Evolutionary conservation across 2,797 vertebrate species (phyloP).

Genomic region (Pantherophis vulpinus): DNA sequence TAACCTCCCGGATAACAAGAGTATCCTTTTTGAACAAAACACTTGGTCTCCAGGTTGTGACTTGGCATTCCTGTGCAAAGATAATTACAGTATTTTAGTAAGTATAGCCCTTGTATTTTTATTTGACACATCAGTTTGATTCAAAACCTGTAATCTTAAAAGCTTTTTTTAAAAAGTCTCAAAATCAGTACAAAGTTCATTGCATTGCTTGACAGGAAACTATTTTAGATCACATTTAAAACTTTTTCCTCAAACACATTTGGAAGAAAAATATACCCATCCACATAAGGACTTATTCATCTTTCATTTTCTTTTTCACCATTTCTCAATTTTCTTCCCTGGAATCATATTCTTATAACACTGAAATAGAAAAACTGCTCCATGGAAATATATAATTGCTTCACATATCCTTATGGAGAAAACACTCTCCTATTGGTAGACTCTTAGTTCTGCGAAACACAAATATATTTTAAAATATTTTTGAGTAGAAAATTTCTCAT

Average conservation of each 20-base stretch:
- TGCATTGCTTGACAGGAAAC: neutral
- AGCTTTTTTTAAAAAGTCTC: neutral
- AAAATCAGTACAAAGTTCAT: neutral
- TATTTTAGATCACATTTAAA: neutral
- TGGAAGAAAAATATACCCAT: neutral
- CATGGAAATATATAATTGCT: neutral
- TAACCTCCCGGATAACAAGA: conserved; percentile 90
- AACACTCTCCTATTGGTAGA: neutral
- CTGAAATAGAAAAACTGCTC: neutral
- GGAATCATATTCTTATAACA: neutral
- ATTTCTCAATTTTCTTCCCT: neutral
- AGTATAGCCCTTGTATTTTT: conserved; percentile 1
- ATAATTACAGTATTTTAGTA: conserved; percentile 48
- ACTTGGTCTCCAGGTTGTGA: conserved; percentile 88
- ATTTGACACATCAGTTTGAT: neutral
- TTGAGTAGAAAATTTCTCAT: neutral
- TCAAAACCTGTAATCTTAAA: neutral
- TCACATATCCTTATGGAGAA: neutral
- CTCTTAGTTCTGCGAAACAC: neutral
- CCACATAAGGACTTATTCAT: neutral
- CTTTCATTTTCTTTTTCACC: neutral
- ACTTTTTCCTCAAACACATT: neutral
- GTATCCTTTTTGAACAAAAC: conserved; percentile 86
- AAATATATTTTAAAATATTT: neutral
- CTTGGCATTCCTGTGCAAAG: conserved; percentile 86